A percentile compares a stretch with the other conserved stretches of the same genome.
Evolutionary conservation across 1,140 invertebrate genomes (phyloP).

Genomic region (Carcinoscorpius rotundicauda): DNA sequence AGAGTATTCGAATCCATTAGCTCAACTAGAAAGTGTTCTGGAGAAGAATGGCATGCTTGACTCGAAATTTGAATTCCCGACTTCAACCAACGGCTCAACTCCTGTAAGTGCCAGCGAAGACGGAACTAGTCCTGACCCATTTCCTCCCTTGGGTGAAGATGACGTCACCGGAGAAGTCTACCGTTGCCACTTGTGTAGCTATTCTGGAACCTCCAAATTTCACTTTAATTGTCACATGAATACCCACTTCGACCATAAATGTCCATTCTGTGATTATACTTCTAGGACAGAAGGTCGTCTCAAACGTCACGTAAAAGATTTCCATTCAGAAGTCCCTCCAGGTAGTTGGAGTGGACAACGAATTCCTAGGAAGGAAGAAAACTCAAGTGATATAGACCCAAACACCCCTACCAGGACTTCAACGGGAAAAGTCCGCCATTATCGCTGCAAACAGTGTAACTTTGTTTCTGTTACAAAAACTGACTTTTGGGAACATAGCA

Average conservation of each 20-base stretch:
- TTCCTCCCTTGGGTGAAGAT: background rate
- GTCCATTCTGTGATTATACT: constrained; percentile 45
- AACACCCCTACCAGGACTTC: too few relatives aligned
- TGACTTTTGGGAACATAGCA: constrained; percentile 81
- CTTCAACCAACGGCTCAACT: background rate
- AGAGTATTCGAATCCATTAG: background rate
- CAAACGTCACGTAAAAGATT: constrained; percentile 44
- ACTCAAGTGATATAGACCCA: too few relatives aligned
- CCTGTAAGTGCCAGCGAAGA: background rate
- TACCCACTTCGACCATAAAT: constrained; percentile 39
- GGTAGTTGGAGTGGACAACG: constrained; percentile 22
- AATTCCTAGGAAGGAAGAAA: constrained; percentile 19
- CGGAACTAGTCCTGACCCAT: background rate
- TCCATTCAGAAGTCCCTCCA: constrained; percentile 25
- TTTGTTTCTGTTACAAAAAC: constrained; percentile 71
- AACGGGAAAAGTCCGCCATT: too few relatives aligned
- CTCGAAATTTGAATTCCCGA: background rate
- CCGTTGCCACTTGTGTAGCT: constrained; percentile 31
- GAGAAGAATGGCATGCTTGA: constrained; percentile 6
- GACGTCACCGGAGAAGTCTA: constrained; percentile 10
- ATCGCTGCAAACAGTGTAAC: constrained; percentile 74
- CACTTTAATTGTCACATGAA: constrained; percentile 42
- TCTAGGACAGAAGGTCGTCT: constrained; percentile 44
- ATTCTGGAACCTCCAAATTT: constrained; percentile 28
- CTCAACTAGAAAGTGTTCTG: constrained; percentile 4